These are phyloP conservation scores for Tigriopus japonicus DNA, from an alignment of 1,140 invertebrate species.

Conservation along the genomic window DNA sequence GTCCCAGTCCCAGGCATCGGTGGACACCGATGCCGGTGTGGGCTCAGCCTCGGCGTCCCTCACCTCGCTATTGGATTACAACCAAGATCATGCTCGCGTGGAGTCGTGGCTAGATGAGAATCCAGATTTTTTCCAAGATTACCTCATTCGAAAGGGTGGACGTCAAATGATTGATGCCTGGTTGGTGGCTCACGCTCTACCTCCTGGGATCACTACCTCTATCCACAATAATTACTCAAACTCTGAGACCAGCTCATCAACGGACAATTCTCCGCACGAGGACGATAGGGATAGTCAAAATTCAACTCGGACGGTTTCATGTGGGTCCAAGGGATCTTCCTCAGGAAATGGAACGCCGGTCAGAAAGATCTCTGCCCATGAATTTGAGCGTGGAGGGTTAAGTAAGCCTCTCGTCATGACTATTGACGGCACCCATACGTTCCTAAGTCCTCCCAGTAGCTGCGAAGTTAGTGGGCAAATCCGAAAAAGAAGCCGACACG, in stretches of 20 bases:
- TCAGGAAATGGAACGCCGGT: slow-evolving; percentile 75
- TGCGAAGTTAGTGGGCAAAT: slow-evolving; percentile 22
- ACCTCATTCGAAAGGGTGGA: slow-evolving; percentile 57
- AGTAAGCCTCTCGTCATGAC: slow-evolving; percentile 71
- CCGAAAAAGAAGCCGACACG: slow-evolving; percentile 51
- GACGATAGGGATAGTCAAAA: not conserved
- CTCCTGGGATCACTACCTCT: slow-evolving; percentile 28
- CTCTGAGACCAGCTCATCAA: not conserved
- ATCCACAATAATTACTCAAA: slow-evolving; percentile 18
- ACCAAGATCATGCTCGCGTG: slow-evolving; percentile 61
- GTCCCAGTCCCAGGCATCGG: too few species aligned
- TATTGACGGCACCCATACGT: slow-evolving; percentile 73
- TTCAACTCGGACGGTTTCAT: slow-evolving; percentile 15
- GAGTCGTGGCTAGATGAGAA: slow-evolving; percentile 91
- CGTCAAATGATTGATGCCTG: slow-evolving; percentile 74
- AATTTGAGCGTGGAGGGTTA: slow-evolving; percentile 76
- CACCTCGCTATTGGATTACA: slow-evolving; percentile 20
- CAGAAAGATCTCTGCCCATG: slow-evolving; percentile 83
- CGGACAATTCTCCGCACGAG: not conserved
- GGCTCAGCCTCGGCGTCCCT: too few species aligned
- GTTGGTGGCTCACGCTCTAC: slow-evolving; percentile 64
- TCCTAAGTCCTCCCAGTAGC: slow-evolving; percentile 35
- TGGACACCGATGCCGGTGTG: too few species aligned
- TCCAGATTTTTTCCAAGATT: slow-evolving; percentile 81
- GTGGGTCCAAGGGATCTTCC: slow-evolving; percentile 27